phyloP scores from a whole-genome alignment of 2,797 vertebrate species.

The Naso thynnoides region DNA sequence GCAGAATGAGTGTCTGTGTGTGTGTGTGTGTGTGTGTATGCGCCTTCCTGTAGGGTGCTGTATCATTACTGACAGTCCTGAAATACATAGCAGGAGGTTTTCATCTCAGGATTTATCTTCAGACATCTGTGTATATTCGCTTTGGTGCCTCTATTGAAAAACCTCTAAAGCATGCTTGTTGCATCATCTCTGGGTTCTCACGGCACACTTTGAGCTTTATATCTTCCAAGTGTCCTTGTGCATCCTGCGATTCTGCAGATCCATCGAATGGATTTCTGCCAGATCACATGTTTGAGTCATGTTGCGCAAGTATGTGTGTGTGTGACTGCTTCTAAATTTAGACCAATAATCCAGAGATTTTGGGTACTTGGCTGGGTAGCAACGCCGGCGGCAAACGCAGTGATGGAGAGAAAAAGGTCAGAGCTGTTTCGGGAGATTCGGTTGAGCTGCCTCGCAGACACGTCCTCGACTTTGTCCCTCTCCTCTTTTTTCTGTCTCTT shows the following conservation, averaged over 20 bases:
- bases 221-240: slow-evolving; percentile 19
- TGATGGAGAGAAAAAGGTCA: slow-evolving; percentile 75
- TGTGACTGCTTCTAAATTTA: slow-evolving; percentile 66
- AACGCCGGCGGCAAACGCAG: slow-evolving; percentile 56
- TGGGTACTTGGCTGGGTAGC: slow-evolving; percentile 57
- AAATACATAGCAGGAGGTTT: slow-evolving; percentile 64
- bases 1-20: not conserved
- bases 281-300: slow-evolving; percentile 60
- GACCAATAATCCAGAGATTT: slow-evolving; percentile 62
- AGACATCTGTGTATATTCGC: slow-evolving; percentile 33
- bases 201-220: not conserved
- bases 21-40: slow-evolving; percentile 23
- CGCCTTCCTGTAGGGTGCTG: slow-evolving; percentile 61
- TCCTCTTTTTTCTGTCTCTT: slow-evolving; percentile 2
- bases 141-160: slow-evolving; percentile 19
- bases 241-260: slow-evolving; percentile 29
- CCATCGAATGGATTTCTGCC: slow-evolving; percentile 47
- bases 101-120: slow-evolving; percentile 57
- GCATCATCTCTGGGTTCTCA: slow-evolving; percentile 39
- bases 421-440: slow-evolving; percentile 66
- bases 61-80: slow-evolving; percentile 72
- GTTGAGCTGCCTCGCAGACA: slow-evolving; percentile 63
- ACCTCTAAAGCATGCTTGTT: slow-evolving; percentile 9
- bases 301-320: slow-evolving; percentile 23
- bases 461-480: slow-evolving; percentile 31